Evolutionary conservation across 2,113 vertebrate species (phyloP).

Genomic region (Taurulus bubalis): DNA sequence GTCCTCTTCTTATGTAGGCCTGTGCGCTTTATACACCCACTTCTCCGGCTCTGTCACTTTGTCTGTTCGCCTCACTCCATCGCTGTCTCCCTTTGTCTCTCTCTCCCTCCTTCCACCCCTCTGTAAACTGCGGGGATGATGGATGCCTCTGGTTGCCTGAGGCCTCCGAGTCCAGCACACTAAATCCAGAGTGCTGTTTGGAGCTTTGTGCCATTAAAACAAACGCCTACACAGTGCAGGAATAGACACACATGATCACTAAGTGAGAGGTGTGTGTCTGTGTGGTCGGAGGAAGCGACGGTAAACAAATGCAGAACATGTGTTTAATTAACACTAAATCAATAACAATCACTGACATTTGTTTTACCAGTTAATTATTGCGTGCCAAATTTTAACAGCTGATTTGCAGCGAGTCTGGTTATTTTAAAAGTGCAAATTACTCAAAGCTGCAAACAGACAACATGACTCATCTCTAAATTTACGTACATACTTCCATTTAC

Average conservation of each 20-base stretch:
- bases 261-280: slow-evolving; percentile 28
- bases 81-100: slow-evolving; percentile 44
- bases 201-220: slow-evolving; percentile 59
- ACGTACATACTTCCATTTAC: background rate
- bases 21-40: slow-evolving; percentile 72
- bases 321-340: slow-evolving; percentile 10
- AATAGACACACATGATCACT: slow-evolving; percentile 36
- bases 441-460: background rate
- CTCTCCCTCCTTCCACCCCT: slow-evolving; percentile 36
- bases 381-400: background rate
- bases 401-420: background rate
- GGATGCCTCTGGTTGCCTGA: slow-evolving; percentile 66
- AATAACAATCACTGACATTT: slow-evolving; percentile 14
- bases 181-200: slow-evolving; percentile 37
- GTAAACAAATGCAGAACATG: slow-evolving; percentile 1
- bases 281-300: slow-evolving; percentile 15
- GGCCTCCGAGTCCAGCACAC: slow-evolving; percentile 53
- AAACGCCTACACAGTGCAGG: slow-evolving; percentile 58
- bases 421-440: background rate
- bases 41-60: slow-evolving; percentile 54
- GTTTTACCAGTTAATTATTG: slow-evolving; percentile 12
- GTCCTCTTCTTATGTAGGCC: slow-evolving; percentile 55
- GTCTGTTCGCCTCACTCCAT: slow-evolving; percentile 52
- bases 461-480: background rate
- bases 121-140: slow-evolving; percentile 61